Evolutionary conservation across 2,797 vertebrate genomes (phyloP).

Genomic region (Poeciliopsis infans): DNA sequence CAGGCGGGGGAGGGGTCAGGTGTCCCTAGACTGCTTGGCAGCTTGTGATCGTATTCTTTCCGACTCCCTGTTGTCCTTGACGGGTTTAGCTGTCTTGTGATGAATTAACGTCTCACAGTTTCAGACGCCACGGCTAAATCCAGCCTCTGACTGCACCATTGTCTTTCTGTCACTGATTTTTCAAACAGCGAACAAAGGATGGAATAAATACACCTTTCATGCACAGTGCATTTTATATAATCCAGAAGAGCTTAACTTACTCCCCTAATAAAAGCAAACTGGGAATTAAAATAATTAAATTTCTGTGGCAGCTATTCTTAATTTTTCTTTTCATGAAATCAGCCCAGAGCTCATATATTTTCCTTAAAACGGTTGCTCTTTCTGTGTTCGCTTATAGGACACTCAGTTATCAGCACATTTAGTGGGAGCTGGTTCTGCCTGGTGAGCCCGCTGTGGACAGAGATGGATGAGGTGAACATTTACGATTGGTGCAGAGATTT

Average conservation of each 20-base stretch:
- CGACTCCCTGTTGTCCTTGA: conserved; percentile 69
- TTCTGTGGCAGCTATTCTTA: not conserved
- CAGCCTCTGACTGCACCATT: conserved; percentile 31
- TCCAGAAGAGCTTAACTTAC: not conserved
- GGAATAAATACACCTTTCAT: not conserved
- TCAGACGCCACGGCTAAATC: conserved; percentile 53
- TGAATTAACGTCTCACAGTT: conserved; percentile 60
- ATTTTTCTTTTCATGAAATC: not conserved
- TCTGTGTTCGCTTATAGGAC: conserved; percentile 16
- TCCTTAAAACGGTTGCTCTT: not conserved
- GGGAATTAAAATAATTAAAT: not conserved
- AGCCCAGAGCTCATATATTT: not conserved
- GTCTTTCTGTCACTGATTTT: conserved; percentile 21
- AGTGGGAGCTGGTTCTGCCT: conserved; percentile 10
- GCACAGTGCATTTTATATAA: not conserved
- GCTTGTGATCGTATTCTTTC: conserved; percentile 45
- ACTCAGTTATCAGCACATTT: conserved; percentile 27
- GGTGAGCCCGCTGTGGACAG: conserved; percentile 18
- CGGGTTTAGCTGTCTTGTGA: conserved; percentile 51
- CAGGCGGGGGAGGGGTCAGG: conserved; percentile 24
- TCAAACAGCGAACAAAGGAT: not conserved
- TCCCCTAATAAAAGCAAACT: not conserved
- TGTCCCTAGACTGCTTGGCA: conserved; percentile 37
- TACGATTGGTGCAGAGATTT: conserved; percentile 28
- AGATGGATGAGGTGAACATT: conserved; percentile 52